Base-by-base conservation (phyloP, 1,140 invertebrate species). In the Babylonia areolata region DNA sequence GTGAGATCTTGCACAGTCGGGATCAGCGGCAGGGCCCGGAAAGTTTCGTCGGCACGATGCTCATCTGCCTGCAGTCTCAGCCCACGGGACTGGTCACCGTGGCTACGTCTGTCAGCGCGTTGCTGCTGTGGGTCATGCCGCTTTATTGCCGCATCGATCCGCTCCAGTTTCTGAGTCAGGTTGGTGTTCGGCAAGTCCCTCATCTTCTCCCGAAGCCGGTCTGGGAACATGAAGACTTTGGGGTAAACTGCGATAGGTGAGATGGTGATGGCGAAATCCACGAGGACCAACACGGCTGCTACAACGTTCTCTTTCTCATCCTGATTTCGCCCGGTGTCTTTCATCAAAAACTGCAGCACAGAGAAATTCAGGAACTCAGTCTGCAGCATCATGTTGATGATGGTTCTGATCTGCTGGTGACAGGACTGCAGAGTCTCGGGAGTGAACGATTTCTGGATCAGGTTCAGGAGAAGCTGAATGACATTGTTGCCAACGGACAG, bases 1-100 rank as follows among this genome's bases (percentile, higher is more conserved):
- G 90, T 83, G 37, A 95, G 85, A 80, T 94, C 94, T 33, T 79
- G 78, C 2, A 85, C 81, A 20, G 86, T 81, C 15, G 94, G 94
- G 81, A 93, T 87, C n/a, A 94, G 88, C 9, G 88, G 86, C 5
- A 95, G 78, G 46, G 88, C 81, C 5, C 93, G 87, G 85, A 94
- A 95, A 84, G 93, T 87, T 64, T 94, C 88, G 0, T 90, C 92
- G 3, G 93, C 91, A 15, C 73, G 85, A n/a, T 86, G 81, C 3
- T 83, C 42, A 42, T 84, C 78, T 31, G 51, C 46, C n/a, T 80
- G 11, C 37, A 75, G 15, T 75, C 42, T 79, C n/a, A 85, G 23
- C 54, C 77, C 81, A 39, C n/a, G 39, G 28, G n/a, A 81, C 51
- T 12, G 39, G n/a, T 58, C 28, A 6, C 37, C 23, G 17, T 46